phyloP scores from a whole-genome alignment of 2,888 invertebrate species.

The Thelaira solivaga region DNA sequence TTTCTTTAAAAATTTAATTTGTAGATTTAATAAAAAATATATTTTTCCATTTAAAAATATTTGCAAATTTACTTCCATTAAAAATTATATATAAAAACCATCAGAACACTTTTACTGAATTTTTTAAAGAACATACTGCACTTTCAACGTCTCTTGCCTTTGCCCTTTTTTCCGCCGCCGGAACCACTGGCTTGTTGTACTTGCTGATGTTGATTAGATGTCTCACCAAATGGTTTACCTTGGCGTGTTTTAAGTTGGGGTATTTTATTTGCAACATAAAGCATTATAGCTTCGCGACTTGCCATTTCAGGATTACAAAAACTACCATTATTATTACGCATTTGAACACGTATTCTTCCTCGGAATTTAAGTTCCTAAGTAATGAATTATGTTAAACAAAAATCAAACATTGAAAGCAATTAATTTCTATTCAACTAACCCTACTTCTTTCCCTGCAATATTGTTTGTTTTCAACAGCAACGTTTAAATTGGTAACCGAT shows the following conservation, averaged over 20 bases:
- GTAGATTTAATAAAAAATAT: too few relatives aligned
- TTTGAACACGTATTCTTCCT: conserved; percentile 94
- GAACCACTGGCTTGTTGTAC: conserved; percentile 64
- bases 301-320: conserved; percentile 84
- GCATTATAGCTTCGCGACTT: conserved; percentile 86
- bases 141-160: conserved; percentile 75
- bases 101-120: too few relatives aligned
- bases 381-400: neutral
- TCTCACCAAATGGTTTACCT: conserved; percentile 68
- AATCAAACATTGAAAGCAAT: neutral
- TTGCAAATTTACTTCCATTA: too few relatives aligned
- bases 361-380: conserved; percentile 85
- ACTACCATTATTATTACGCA: conserved; percentile 92
- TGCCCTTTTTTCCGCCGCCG: conserved; percentile 73
- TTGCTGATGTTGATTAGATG: conserved; percentile 62
- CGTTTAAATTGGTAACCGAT: conserved; percentile 87
- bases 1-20: too few relatives aligned
- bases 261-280: conserved; percentile 88
- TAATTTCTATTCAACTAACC: conserved; percentile 71
- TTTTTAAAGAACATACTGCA: too few relatives aligned
- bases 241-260: conserved; percentile 92
- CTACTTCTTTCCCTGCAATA: conserved; percentile 94
- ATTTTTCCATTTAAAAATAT: too few relatives aligned
- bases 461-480: conserved; percentile 94
- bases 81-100: neutral